Evolutionary conservation across 2,888 invertebrate species (phyloP), one percentile per base, ranked within the genome.

Genomic region (Arrhopalites spinosus): DNA sequence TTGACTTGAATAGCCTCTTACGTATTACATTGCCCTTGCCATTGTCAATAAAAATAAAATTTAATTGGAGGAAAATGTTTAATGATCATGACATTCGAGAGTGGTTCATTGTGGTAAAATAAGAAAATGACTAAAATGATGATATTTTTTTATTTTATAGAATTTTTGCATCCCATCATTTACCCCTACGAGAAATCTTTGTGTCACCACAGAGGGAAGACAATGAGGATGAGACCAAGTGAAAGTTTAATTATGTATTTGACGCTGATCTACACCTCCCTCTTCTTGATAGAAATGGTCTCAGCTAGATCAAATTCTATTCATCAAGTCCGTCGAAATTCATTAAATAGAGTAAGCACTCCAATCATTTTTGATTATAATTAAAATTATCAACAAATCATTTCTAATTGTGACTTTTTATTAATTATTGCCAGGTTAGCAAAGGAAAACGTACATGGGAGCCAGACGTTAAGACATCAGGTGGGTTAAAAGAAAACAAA

Each of bases 361-460:
- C 11, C 36, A 36, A 36, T 11, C n/a, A 45, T 45, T 45, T 45
- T 45, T 7, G 15, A 45, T 45, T 15, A 45, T 45, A 7, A 50
- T n/a, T 50, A 3, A 5, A 50, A 17, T 50, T 15, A n/a, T 3
- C 17, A 8, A 2, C 50, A 50, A 17, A 7, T 36, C 3, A 50
- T 50, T 50, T 15, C 3, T 50, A 59, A 23, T 23, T 23, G 23
- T 2, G 2, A 25, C 23, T 5, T 1, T 23, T 59, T 23, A 23
- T 23, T 59, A 7, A 23, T 20, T 59, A 59, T 59, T 23, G 15
- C 3, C 23, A 59, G 59, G 25, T 20, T 2, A 59, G 23, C 2
- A 59, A 59, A 25, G 59, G 25, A 23, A 59, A 59, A 59, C 20
- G 59, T 2, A 59, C 20, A 23, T 59, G 59, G 59, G 59, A 59